Base-by-base conservation (phyloP, 2,113 vertebrate species). In the Danionella cerebrum region DNA sequence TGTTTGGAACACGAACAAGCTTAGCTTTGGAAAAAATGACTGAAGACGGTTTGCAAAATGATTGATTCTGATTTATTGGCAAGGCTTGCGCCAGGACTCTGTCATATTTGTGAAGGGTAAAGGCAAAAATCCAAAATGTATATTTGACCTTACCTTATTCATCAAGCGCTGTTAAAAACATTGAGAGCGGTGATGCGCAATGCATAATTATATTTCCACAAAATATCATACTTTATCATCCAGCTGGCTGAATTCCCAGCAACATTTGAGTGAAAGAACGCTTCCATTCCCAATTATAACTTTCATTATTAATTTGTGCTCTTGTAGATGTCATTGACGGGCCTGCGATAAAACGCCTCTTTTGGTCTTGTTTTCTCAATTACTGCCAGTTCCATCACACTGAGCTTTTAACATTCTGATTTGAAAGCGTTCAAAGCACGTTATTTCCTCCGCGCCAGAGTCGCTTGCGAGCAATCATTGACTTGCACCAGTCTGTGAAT, bases 231-330 rank as follows among this genome's bases (percentile, higher is more conserved):
- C n/a, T n/a, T n/a, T n/a, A n/a, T n/a, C n/a, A n/a, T n/a, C n/a
- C n/a, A n/a, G n/a, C n/a, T n/a, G n/a, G n/a, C n/a, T n/a, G n/a
- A n/a, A n/a, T n/a, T n/a, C n/a, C n/a, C n/a, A n/a, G n/a, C n/a
- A n/a, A n/a, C n/a, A n/a, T n/a, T n/a, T n/a, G n/a, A n/a, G n/a
- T n/a, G n/a, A 65, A 65, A 14, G 57, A 48, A 48, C 39, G 33
- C 58, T 60, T 58, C 25, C 69, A 60, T 45, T 74, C 57, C 24
- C 33, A 45, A 38, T 63, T 51, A 19, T 45, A 25, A 24, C 58
- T 27, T 57, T 70, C 51, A 62, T 75, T 74, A 71, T 77, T 75
- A 75, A 79, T 74, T 73, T 52, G 54, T 54, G 50, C 60, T 29
- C 66, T 64, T 67, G 51, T 39, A 69, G 74, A 48, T 11, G 16